A percentile compares a stretch with the other conserved stretches of the same genome.
Conservation (phyloP, 2,113 vertebrate species). For the Pachyramphus minor region DNA sequence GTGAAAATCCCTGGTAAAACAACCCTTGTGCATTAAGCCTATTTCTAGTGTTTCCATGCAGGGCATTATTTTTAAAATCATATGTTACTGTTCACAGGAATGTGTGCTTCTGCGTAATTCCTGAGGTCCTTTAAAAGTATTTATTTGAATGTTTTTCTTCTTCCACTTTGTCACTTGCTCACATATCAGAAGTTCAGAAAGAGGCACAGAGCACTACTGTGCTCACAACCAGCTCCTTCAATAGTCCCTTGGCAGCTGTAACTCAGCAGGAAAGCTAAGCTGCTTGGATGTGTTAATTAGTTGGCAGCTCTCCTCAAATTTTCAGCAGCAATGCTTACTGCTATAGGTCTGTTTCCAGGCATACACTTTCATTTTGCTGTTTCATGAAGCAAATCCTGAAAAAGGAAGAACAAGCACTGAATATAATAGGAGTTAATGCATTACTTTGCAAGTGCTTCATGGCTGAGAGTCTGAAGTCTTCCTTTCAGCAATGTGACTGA, state of each 20-base stretch:
- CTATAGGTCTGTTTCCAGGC: not conserved
- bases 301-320: slow-evolving; percentile 12
- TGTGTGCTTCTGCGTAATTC: not conserved
- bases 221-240: not conserved
- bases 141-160: not conserved
- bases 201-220: not conserved
- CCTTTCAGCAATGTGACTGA: not conserved
- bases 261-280: not conserved
- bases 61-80: not conserved
- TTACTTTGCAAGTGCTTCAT: not conserved
- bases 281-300: slow-evolving; percentile 34
- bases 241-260: slow-evolving; percentile 18
- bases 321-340: not conserved
- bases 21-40: not conserved
- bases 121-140: not conserved
- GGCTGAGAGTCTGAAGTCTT: not conserved
- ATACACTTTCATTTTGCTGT: not conserved
- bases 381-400: not conserved
- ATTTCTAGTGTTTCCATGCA: not conserved
- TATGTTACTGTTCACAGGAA: not conserved
- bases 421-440: slow-evolving; percentile 5
- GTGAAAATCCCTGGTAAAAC: not conserved
- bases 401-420: not conserved
- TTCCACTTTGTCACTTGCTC: slow-evolving; percentile 10
- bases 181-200: not conserved